Percentiles rank a stretch among this genome's conserved stretches.
phyloP scores from a whole-genome alignment of 1,140 invertebrate species.

The Brachionus rubens region DNA sequence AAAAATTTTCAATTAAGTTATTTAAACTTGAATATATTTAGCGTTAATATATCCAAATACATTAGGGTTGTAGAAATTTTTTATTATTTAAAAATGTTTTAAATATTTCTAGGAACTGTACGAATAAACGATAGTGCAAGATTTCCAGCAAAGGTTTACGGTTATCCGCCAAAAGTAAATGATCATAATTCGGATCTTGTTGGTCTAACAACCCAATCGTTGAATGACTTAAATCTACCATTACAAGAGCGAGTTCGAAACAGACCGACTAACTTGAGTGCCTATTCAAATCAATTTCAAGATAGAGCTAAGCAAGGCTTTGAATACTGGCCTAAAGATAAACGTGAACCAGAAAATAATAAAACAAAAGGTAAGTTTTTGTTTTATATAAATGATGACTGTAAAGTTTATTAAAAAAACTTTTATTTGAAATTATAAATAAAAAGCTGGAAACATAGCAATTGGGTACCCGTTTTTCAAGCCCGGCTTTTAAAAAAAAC shows the following conservation, averaged over 20 bases:
- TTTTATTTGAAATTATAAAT: conserved; percentile 36
- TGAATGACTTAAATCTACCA: conserved; percentile 29
- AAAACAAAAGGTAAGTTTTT: conserved; percentile 28
- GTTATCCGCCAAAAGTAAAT: conserved; percentile 36
- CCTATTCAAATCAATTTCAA: conserved; percentile 41
- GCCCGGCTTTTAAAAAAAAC: conserved; percentile 12
- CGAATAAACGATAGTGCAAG: conserved; percentile 36
- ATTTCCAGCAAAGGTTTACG: conserved; percentile 32
- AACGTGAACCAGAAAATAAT: conserved; percentile 31
- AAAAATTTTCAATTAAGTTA: no score
- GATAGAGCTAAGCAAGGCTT: conserved; percentile 40
- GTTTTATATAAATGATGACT: background rate
- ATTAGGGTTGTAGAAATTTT: no score
- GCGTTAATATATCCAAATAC: no score
- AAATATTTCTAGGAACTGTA: no score
- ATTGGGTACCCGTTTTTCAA: conserved; percentile 42
- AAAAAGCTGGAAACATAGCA: conserved; percentile 22
- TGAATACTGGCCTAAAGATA: conserved; percentile 38
- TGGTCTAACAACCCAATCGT: conserved; percentile 27
- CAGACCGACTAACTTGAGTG: conserved; percentile 2
- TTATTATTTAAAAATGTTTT: no score
- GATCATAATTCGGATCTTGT: conserved; percentile 16
- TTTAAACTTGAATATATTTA: no score
- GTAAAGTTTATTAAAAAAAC: no score
- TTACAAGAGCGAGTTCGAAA: conserved; percentile 1